Conservation (phyloP, 2,888 invertebrate species). For the Pseudanteris insignis region DNA sequence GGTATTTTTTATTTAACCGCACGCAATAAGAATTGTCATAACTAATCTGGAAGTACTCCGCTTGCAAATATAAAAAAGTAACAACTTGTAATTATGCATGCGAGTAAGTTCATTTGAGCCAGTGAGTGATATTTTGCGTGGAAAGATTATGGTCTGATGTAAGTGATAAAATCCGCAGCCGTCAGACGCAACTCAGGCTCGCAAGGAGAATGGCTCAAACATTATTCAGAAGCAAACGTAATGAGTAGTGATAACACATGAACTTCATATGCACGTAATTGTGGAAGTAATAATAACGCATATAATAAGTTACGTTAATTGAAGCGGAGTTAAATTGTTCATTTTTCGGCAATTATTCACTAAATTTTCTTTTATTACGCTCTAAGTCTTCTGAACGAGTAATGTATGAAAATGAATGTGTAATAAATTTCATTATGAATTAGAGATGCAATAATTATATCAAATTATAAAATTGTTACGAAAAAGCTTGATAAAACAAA, state of each 20-base stretch:
- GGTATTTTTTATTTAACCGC: too few species aligned
- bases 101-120: too few species aligned
- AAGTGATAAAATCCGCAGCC: constrained; percentile 19
- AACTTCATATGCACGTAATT: constrained; percentile 20
- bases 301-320: constrained; percentile 29
- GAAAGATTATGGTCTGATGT: constrained; percentile 2
- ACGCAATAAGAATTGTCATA: too few species aligned
- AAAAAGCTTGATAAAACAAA: too few species aligned
- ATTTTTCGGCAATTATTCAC: constrained; percentile 16
- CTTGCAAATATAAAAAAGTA: too few species aligned
- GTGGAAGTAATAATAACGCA: constrained; percentile 19
- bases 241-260: constrained; percentile 22
- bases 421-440: too few species aligned
- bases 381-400: too few species aligned
- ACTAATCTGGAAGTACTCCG: too few species aligned
- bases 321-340: constrained; percentile 14
- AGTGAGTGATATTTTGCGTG: neutral
- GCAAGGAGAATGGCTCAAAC: constrained; percentile 19
- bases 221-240: constrained; percentile 25
- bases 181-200: constrained; percentile 10
- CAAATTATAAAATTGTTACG: too few species aligned
- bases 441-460: too few species aligned
- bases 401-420: too few species aligned
- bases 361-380: constrained; percentile 11
- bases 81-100: too few species aligned